phyloP scores from a whole-genome alignment of 2,888 invertebrate genomes.

The Xestoiulus laeticollis region DNA sequence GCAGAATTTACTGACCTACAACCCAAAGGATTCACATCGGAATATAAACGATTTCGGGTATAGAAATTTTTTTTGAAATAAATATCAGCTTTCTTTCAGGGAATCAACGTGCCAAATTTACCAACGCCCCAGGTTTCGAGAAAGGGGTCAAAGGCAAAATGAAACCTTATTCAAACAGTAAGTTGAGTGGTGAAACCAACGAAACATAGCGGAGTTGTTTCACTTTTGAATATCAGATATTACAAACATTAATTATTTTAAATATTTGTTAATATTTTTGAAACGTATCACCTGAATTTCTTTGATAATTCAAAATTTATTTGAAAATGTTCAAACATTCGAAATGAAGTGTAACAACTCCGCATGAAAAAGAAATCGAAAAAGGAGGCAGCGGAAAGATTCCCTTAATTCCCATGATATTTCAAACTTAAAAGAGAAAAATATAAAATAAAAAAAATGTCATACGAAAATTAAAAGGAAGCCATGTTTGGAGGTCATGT shows the following conservation, averaged over 20 bases:
- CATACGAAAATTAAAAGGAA: conserved; percentile 57
- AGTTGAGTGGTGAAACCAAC: conserved; percentile 36
- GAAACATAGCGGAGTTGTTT: background rate
- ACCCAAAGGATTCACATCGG: conserved; percentile 29
- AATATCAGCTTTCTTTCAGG: background rate
- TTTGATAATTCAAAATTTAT: background rate
- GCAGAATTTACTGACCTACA: conserved; percentile 15
- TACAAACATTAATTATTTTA: background rate
- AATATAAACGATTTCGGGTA: background rate
- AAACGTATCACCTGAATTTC: background rate
- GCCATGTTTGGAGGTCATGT: conserved; percentile 61
- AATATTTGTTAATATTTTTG: background rate
- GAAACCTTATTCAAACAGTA: conserved; percentile 7
- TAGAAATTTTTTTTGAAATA: background rate
- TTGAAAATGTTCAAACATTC: background rate
- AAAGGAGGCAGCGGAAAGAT: conserved; percentile 32
- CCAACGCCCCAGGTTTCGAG: conserved; percentile 17
- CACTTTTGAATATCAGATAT: background rate
- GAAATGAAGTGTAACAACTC: background rate
- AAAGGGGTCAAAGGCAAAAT: background rate
- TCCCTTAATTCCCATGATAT: conserved; percentile 29
- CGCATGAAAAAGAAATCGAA: background rate
- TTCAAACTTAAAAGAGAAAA: conserved; percentile 33
- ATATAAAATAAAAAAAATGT: conserved; percentile 40
- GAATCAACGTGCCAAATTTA: conserved; percentile 37